Evolutionary conservation across 2,113 vertebrate genomes (phyloP).

Genomic region (Hydrochoerus hydrochaeris): DNA sequence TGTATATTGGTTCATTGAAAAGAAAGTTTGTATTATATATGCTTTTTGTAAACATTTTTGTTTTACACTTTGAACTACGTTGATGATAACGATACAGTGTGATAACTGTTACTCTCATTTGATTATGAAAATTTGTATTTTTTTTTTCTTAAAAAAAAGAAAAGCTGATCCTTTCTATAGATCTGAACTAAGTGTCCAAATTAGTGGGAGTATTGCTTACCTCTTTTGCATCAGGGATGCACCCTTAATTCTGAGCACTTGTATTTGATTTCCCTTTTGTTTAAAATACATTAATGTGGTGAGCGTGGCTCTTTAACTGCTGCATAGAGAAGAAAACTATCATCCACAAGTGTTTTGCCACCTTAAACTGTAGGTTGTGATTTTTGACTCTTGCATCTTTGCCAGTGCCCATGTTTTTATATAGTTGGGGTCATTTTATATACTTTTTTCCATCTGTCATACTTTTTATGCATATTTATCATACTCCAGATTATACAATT

Average conservation of each 20-base stretch:
- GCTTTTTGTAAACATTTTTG: neutral
- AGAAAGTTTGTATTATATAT: neutral
- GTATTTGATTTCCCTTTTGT: neutral
- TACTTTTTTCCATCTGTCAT: neutral
- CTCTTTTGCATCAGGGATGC: neutral
- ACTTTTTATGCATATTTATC: conserved; percentile 27
- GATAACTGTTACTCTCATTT: neutral
- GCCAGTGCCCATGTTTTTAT: neutral
- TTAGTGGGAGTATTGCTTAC: neutral
- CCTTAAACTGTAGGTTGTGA: neutral
- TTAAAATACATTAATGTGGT: neutral
- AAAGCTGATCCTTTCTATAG: neutral
- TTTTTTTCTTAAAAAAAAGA: neutral
- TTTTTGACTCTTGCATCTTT: conserved; percentile 1
- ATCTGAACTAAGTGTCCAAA: neutral
- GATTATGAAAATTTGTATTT: neutral
- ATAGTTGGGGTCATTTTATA: neutral
- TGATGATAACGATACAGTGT: neutral
- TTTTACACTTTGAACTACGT: neutral
- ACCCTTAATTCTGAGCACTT: neutral
- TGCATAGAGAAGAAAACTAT: neutral
- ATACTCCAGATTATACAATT: conserved; percentile 14
- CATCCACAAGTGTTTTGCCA: neutral
- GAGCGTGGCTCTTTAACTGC: neutral
- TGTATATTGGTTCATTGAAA: neutral